Conservation (phyloP, 2,888 invertebrate genomes). For the Perdita meconis region DNA sequence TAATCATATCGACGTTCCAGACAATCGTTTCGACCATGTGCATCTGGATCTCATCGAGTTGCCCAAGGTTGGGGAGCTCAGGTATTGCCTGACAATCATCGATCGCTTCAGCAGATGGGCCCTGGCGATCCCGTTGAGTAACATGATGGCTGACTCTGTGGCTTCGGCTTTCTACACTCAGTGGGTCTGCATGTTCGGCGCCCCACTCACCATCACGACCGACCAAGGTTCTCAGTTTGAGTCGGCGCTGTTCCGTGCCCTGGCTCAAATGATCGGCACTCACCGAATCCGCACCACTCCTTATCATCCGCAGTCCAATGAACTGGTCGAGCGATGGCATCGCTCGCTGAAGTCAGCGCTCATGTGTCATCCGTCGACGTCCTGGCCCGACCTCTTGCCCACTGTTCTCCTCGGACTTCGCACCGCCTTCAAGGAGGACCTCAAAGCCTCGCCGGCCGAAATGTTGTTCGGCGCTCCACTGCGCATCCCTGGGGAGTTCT, state of each 20-base stretch:
- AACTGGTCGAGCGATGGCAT: not conserved
- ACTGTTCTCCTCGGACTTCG: not conserved
- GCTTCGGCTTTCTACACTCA: not conserved
- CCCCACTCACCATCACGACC: not conserved
- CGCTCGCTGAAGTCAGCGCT: not conserved
- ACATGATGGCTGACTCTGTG: not conserved
- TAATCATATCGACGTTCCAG: not conserved
- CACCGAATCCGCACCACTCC: conserved; percentile 15
- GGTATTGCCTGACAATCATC: not conserved
- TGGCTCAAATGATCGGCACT: not conserved
- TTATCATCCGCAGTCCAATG: not conserved
- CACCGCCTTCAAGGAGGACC: not conserved
- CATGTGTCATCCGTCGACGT: not conserved
- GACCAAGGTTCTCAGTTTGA: conserved; percentile 11
- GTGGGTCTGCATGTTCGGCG: not conserved
- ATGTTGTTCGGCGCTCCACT: too few species aligned
- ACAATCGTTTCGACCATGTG: not conserved
- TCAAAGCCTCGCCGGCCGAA: not conserved
- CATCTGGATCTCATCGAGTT: not conserved
- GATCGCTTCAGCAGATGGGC: not conserved
- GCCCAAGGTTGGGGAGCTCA: not conserved
- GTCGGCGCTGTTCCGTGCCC: not conserved
- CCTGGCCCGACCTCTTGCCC: not conserved
- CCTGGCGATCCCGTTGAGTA: not conserved
- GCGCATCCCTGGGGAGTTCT: too few species aligned